Evolutionary conservation across 2,888 invertebrate species (phyloP).

Genomic region (Dromius quadrimaculatus): DNA sequence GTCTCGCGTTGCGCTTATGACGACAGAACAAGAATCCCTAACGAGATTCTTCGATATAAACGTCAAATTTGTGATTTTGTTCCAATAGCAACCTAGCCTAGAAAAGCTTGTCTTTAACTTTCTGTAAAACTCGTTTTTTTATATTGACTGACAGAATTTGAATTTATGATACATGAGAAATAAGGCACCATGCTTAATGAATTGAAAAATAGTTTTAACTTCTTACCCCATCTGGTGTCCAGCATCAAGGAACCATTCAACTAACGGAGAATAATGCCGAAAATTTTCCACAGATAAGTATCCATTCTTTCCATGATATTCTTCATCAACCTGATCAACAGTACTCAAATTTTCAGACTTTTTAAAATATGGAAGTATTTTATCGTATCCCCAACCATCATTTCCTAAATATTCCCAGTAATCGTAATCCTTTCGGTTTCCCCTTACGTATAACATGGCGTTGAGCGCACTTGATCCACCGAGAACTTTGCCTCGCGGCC

Average conservation of each 20-base stretch:
- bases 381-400: slow-evolving; percentile 84
- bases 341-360: slow-evolving; percentile 85
- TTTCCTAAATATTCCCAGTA: slow-evolving; percentile 83
- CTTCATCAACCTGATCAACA: slow-evolving; percentile 70
- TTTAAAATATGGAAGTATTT: slow-evolving; percentile 81
- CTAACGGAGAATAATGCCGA: slow-evolving; percentile 77
- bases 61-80: too few relatives aligned
- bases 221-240: slow-evolving; percentile 73
- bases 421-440: slow-evolving; percentile 87
- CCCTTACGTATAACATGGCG: slow-evolving; percentile 90
- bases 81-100: too few relatives aligned
- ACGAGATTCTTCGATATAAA: too few relatives aligned
- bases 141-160: too few relatives aligned
- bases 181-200: too few relatives aligned
- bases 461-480: slow-evolving; percentile 88
- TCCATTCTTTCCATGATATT: slow-evolving; percentile 79
- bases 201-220: too few relatives aligned
- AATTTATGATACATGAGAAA: too few relatives aligned
- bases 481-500: slow-evolving; percentile 84
- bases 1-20: too few relatives aligned
- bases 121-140: too few relatives aligned
- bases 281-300: slow-evolving; percentile 81
- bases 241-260: slow-evolving; percentile 77
- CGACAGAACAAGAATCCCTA: too few relatives aligned
- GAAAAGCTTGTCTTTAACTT: too few relatives aligned